Conservation (phyloP, 2,797 vertebrate species). For the Menidia menidia region DNA sequence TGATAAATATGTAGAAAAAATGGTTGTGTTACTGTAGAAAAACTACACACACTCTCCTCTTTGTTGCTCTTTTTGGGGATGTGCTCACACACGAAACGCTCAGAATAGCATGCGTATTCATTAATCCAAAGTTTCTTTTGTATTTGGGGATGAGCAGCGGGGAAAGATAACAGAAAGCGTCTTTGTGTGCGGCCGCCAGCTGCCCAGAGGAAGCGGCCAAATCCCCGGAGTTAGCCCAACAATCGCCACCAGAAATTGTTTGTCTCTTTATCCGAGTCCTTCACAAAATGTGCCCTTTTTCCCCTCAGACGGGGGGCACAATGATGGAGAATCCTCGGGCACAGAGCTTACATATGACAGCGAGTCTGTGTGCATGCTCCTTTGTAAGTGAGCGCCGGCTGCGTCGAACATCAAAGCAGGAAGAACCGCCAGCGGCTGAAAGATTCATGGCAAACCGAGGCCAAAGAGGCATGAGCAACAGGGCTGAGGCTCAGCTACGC, state of each 20-base stretch:
- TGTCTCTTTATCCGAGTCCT: conserved; percentile 43
- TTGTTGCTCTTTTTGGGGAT: not conserved
- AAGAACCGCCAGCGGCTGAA: conserved; percentile 73
- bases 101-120: not conserved
- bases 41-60: not conserved
- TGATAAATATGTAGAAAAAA: no score
- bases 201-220: conserved; percentile 57
- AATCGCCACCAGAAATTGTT: conserved; percentile 62
- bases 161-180: conserved; percentile 52
- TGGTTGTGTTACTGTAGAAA: no score
- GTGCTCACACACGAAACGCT: not conserved
- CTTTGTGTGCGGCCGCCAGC: conserved; percentile 64
- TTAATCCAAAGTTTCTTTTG: conserved; percentile 6
- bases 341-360: conserved; percentile 32
- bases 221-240: conserved; percentile 60
- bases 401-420: conserved; percentile 70
- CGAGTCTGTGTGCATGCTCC: conserved; percentile 15
- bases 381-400: conserved; percentile 33
- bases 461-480: conserved; percentile 26
- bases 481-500: conserved; percentile 50
- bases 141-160: conserved; percentile 20
- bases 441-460: conserved; percentile 61
- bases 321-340: conserved; percentile 31
- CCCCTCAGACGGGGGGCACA: conserved; percentile 15
- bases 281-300: conserved; percentile 64